phyloP scores from a whole-genome alignment of 2,113 vertebrate genomes.

The Nycticorax nycticorax region DNA sequence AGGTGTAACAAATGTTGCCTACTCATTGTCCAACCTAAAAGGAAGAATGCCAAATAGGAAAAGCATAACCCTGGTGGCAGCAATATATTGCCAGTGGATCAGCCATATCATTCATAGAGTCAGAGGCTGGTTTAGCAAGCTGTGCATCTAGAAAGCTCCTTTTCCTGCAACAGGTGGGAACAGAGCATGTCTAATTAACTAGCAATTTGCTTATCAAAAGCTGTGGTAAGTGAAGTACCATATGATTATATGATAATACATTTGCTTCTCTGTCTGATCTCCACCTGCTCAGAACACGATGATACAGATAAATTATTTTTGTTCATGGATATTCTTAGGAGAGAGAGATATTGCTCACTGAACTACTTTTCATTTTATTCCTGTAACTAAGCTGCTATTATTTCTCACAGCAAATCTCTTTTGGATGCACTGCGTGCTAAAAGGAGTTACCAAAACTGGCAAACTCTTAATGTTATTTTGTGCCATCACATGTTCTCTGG shows the following conservation, averaged over 20 bases:
- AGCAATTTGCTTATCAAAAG: not conserved
- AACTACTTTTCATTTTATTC: not conserved
- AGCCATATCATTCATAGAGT: not conserved
- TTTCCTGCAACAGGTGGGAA: not conserved
- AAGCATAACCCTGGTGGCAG: not conserved
- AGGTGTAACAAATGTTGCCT: not conserved
- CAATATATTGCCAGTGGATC: not conserved
- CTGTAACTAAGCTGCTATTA: not conserved
- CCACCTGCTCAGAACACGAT: not conserved
- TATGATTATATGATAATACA: not conserved
- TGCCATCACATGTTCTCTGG: not conserved
- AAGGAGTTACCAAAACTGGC: not conserved
- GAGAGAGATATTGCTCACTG: not conserved
- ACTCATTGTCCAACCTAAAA: fast-evolving
- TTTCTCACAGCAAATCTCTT: not conserved
- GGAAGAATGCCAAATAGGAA: not conserved
- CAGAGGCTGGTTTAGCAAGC: not conserved
- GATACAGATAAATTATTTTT: not conserved
- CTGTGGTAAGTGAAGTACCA: not conserved
- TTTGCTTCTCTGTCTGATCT: not conserved
- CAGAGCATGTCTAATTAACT: not conserved
- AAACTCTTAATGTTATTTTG: not conserved
- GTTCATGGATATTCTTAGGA: not conserved
- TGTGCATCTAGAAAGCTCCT: not conserved
- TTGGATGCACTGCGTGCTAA: not conserved